Evolutionary conservation across 2,797 vertebrate genomes (phyloP), one percentile per base, ranked within the genome.

Genomic region (Eurystomus glaucurus): DNA sequence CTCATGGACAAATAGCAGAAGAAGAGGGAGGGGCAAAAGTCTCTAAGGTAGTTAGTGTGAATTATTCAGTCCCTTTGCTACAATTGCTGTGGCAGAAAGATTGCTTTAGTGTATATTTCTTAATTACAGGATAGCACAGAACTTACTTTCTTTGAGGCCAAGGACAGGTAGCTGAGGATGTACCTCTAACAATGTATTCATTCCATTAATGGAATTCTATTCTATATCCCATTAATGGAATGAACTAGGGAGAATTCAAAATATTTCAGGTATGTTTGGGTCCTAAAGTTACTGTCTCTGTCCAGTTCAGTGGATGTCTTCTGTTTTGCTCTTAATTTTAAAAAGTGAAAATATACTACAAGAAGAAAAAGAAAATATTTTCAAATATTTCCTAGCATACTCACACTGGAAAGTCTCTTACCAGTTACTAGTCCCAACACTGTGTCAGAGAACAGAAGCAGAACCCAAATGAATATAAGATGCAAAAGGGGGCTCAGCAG

Each of bases 131-230:
- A 25, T 50, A 48, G 37, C 64, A 62, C 16, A 33, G 25, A 95
- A 94, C 97, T 97, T 98, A 98, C 97, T 98, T 92, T 90, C 95
- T 55, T 97, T 98, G 62, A 99, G 97, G 35, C 98, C 98, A 86
- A 98, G 95, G 96, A 99, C 98, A 52, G 97, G 98, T 87, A 98
- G 83, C 29, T 97, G 51, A 97, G 5, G 93, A 94, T 37, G 93
- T 82, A 74, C 91, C 7, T 85, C 86, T 82, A 46, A 81, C 88
- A 84, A 79, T 41, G 21, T n/a, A 33, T 55, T 85, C 80, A 19
- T 88, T 83, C 58, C 14, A 37, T 54, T 35, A 35, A 35, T 35
- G 35, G 35, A 35, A 35, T 35, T 35, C 35, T 35, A 35, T 35
- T 35, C 35, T 35, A 35, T 35, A 35, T 35, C 35, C 35, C 35